Evolutionary conservation across 1,140 invertebrate genomes (phyloP), one percentile per base, ranked within the genome.

Genomic region (Drosophila nikananu): DNA sequence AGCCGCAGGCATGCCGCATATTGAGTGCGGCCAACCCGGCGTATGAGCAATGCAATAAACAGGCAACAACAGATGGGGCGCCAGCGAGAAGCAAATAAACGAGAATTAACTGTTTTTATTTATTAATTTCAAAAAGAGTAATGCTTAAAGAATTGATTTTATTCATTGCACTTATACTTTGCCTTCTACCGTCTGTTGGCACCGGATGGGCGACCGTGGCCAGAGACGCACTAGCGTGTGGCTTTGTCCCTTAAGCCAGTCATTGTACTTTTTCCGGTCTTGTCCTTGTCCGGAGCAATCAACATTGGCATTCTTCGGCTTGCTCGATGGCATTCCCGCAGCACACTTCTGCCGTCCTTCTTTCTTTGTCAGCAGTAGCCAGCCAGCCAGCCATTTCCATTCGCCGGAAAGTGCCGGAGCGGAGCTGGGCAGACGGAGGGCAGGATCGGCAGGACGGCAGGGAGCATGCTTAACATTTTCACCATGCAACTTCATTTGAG

Each of bases 301-400:
- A 70, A 77, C 75, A 77, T 77, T 77, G 63, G 49, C 75, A 77
- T 77, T 79, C 76, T 71, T 64, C 52, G 39, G 64, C 64, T 78
- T 82, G 39, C 59, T 61, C 67, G 30, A 55, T 35, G 59, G 41
- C 49, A 60, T 55, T 81, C 49, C 21, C 42, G 35, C 55, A 27
- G 65, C 35, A 27, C 58, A 51, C 46, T 62, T 59, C 23, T 27
- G 12, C 23, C 30, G 19, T 57, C 25, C 48, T 8, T 19, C 46
- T 52, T 67, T 46, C 46, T 49, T 61, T 72, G 72, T 61, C 57
- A 25, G 25, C 65, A 57, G 63, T 41, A 48, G 57, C 27, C 51
- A 32, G 51, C 27, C 51, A 32, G 51, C 32, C 32, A 55, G 52
- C 37, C 41, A 51, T 74, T 74, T 52, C 57, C 82, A 81, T 61